Percentiles rank a stretch among this genome's conserved stretches.
Conservation (phyloP, 2,797 vertebrate species). For the Acrossocheilus wenchowensis region DNA sequence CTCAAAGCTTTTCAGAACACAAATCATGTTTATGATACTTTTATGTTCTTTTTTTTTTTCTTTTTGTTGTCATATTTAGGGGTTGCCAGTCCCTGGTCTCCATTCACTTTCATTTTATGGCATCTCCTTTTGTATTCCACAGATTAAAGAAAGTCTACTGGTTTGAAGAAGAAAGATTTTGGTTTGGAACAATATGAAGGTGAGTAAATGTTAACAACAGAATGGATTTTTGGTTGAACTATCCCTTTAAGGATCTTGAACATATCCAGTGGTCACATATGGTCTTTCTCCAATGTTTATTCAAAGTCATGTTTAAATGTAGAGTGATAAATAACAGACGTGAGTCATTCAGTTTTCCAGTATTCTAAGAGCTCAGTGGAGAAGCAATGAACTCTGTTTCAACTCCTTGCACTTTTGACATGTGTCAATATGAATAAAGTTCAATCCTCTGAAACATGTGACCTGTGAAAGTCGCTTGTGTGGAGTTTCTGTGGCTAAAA, state of each 20-base stretch:
- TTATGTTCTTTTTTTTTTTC: not conserved
- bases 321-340: conserved; percentile 11
- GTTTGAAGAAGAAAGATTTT: too few species aligned
- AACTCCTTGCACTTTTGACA: conserved; percentile 22
- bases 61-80: not conserved
- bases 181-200: not conserved
- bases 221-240: not conserved
- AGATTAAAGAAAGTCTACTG: not conserved
- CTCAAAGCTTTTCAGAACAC: not conserved
- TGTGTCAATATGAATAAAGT: conserved; percentile 1
- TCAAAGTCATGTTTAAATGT: not conserved
- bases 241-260: not conserved
- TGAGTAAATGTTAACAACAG: not conserved
- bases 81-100: not conserved
- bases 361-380: not conserved
- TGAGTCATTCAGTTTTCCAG: not conserved
- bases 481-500: not conserved
- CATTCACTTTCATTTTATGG: not conserved
- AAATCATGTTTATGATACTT: not conserved
- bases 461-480: conserved; percentile 1
- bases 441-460: conserved; percentile 3
- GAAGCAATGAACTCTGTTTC: conserved; percentile 17
- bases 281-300: not conserved
- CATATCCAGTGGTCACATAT: not conserved
- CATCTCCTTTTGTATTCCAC: not conserved